phyloP scores from a whole-genome alignment of 2,113 vertebrate genomes.

The Taurulus bubalis region DNA sequence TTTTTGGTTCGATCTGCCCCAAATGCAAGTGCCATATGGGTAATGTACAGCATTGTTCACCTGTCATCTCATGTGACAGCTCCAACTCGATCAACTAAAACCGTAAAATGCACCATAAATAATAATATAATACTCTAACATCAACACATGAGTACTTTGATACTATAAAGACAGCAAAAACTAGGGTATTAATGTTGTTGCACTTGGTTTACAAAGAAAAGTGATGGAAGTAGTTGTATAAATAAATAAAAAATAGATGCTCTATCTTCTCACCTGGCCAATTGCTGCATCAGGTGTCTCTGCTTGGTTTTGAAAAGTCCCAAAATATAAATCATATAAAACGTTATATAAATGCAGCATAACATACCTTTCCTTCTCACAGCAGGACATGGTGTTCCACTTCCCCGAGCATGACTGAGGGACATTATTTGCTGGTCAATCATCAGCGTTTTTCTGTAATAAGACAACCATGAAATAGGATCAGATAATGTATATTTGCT shows the following conservation, averaged over 20 bases:
- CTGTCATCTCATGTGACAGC: not conserved
- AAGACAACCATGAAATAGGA: slow-evolving; percentile 25
- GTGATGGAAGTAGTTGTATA: not conserved
- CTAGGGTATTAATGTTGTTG: not conserved
- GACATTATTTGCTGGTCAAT: slow-evolving; percentile 41
- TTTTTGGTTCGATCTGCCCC: not conserved
- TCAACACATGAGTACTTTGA: not conserved
- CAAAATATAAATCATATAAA: not conserved
- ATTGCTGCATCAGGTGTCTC: not conserved
- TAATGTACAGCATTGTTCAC: too few species aligned
- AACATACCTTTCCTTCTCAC: not conserved
- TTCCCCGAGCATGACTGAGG: slow-evolving; percentile 24
- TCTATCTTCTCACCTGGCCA: not conserved
- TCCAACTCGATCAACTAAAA: not conserved
- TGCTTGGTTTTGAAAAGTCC: not conserved
- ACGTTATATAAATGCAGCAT: not conserved
- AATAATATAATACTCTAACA: not conserved
- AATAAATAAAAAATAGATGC: not conserved
- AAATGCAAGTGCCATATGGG: not conserved
- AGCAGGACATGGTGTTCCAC: slow-evolving; percentile 41
- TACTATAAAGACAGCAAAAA: not conserved
- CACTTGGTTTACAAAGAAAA: not conserved
- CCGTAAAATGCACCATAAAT: not conserved
- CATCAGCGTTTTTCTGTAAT: slow-evolving; percentile 24
- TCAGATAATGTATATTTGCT: slow-evolving; percentile 5